Evolutionary conservation across 2,888 invertebrate genomes (phyloP), one percentile per base, ranked within the genome.

Genomic region (Terebella lapidaria): DNA sequence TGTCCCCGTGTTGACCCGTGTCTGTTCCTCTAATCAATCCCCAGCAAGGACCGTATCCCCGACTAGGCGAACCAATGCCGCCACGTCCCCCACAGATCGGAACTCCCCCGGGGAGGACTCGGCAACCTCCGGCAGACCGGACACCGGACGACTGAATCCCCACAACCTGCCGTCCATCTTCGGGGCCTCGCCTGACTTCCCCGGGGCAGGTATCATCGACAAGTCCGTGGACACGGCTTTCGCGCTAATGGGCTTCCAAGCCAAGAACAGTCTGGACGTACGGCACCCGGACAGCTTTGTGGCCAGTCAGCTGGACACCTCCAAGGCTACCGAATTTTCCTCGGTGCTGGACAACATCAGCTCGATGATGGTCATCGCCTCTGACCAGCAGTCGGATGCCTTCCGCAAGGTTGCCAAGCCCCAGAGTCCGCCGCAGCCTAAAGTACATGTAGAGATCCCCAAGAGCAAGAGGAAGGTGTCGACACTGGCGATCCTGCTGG

Each of bases 301-400:
- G 42, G 10, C 10, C 10, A 35, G 10, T 35, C 10, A 15, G 10
- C 10, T n/a, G 10, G 42, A 35, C n/a, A n/a, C n/a, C n/a, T 10
- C 10, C 42, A 35, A 35, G 42, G 42, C 10, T 15, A n/a, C 42
- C 10, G 10, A 10, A 35, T 35, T 35, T n/a, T 35, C 42, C n/a
- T 10, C 10, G 42, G 42, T 35, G 42, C 10, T 35, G 42, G 42
- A 22, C 3, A 56, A 51, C 20, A 49, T 74, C 3, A 63, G 62
- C 28, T 60, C 67, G 22, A 67, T 75, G 62, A 68, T 73, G 70
- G 68, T 68, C 30, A 66, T 67, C 52, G 61, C 73, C 29, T 64
- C 71, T 0, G 65, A 72, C 18, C 73, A 74, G 49, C 62, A 70
- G 35, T 68, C 72, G 20, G 61, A 65, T 27, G 73, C 75, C n/a